Conservation (phyloP, 2,888 invertebrate genomes). For the Arge pagana region DNA sequence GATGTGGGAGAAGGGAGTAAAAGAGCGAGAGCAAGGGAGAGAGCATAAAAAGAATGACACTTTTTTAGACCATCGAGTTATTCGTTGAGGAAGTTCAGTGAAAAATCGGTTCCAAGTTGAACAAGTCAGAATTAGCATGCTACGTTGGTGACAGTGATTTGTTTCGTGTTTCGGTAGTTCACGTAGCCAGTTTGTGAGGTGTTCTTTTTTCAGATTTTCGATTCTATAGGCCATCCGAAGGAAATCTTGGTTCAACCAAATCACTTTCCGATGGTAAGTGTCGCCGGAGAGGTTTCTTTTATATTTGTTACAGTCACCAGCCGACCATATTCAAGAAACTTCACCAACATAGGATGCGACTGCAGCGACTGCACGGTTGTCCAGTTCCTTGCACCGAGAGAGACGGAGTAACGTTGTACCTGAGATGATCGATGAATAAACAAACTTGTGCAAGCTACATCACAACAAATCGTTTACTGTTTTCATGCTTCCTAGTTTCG, state of each 20-base stretch:
- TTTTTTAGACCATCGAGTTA: slow-evolving; percentile 9
- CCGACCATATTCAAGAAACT: too few relatives aligned
- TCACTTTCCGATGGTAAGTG: slow-evolving; percentile 10
- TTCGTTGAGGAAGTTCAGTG: slow-evolving; percentile 18
- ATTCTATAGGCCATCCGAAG: neutral
- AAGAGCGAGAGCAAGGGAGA: slow-evolving; percentile 8
- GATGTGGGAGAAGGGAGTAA: neutral
- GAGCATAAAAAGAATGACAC: slow-evolving; percentile 14
- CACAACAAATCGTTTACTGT: too few relatives aligned
- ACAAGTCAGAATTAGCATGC: neutral
- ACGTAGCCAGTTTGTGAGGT: slow-evolving; percentile 14
- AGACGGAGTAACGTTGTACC: too few relatives aligned
- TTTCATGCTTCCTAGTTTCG: too few relatives aligned
- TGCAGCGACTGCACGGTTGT: too few relatives aligned
- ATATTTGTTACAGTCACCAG: too few relatives aligned
- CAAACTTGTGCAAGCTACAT: too few relatives aligned
- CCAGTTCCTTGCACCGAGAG: too few relatives aligned
- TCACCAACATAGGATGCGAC: too few relatives aligned
- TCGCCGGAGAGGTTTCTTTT: slow-evolving; percentile 9
- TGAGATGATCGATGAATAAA: too few relatives aligned
- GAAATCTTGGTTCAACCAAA: slow-evolving; percentile 14
- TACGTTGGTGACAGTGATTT: slow-evolving; percentile 16
- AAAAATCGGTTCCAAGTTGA: neutral
- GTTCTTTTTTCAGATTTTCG: slow-evolving; percentile 11
- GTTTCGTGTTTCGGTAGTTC: slow-evolving; percentile 17